Evolutionary conservation across 2,888 invertebrate genomes (phyloP).

Genomic region (Apodemia mormo): DNA sequence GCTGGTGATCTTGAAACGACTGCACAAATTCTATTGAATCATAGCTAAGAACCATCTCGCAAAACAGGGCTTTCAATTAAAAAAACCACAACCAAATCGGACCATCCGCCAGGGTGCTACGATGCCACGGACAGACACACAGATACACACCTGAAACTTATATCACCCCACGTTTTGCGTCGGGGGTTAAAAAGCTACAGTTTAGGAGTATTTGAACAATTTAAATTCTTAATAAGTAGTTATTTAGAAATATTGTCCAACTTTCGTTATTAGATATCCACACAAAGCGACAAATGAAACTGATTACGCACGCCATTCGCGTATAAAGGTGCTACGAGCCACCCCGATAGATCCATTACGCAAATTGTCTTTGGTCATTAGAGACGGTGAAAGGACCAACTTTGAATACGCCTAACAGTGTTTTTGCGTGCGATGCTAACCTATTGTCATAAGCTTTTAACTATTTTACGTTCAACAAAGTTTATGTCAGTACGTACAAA

Average conservation of each 20-base stretch:
- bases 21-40: too few species aligned
- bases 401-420: conserved; percentile 56
- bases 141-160: too few species aligned
- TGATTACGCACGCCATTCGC: conserved; percentile 66
- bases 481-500: not conserved
- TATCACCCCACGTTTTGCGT: too few species aligned
- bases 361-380: conserved; percentile 71
- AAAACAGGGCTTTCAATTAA: too few species aligned
- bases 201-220: not conserved
- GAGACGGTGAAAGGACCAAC: conserved; percentile 39
- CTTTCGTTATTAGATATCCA: conserved; percentile 56
- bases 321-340: conserved; percentile 59
- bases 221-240: not conserved
- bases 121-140: too few species aligned
- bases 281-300: conserved; percentile 60
- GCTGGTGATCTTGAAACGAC: too few species aligned
- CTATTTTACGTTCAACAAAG: conserved; percentile 32
- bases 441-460: conserved; percentile 46
- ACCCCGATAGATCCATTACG: conserved; percentile 73
- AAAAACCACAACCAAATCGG: too few species aligned
- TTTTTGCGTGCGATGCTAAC: conserved; percentile 66
- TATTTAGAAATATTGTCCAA: conserved; percentile 18
- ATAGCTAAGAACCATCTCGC: too few species aligned
- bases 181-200: too few species aligned
- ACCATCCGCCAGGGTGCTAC: too few species aligned